Base-by-base conservation (phyloP, 2,888 invertebrate genomes). In the Ecdyonurus torrentis region DNA sequence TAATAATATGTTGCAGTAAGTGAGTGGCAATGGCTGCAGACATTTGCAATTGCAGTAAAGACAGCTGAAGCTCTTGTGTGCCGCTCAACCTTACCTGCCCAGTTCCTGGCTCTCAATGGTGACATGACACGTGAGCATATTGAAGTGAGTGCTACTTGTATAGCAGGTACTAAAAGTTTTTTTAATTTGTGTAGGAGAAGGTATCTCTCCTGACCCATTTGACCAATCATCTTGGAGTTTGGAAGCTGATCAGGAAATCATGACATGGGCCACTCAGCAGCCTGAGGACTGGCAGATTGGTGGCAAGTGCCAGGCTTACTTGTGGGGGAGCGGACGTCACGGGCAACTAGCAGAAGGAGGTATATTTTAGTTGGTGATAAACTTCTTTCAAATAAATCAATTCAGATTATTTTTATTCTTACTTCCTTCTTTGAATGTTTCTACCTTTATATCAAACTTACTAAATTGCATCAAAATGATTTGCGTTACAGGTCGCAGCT, bases 261-360 rank as follows among this genome's bases (percentile, higher is more conserved):
- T 84, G 74, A 72, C 74, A 58, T 84, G 83, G 83, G 78, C 79
- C 1, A 79, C 78, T 1, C 78, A 81, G 67, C 73, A 77, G 50
- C 83, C 83, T 2, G 79, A 81, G 65, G 83, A 83, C 72, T 84
- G 83, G 83, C 83, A 83, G 71, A 78, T 81, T 50, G 83, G 83
- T 3, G 83, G 82, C 2, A 80, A 80, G 70, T 82, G 82, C 71
- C 77, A 78, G 65, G 79, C 80, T 1, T 83, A 75, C 69, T 71
- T 83, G 69, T 83, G 82, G 81, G 83, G 83, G 5, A 81, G 79
- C 62, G 81, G 82, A 52, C 71, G 82, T n/a, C 81, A 83, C 70
- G 83, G 83, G 1, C 83, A 84, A 71, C 72, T 84, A 58, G 81
- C 80, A 52, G 83, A 83, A 69, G 75, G 75, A 65, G 79, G 78